Evolutionary conservation across 1,140 invertebrate species (phyloP), one percentile per base, ranked within the genome.

Genomic region (Carposina sasakii): DNA sequence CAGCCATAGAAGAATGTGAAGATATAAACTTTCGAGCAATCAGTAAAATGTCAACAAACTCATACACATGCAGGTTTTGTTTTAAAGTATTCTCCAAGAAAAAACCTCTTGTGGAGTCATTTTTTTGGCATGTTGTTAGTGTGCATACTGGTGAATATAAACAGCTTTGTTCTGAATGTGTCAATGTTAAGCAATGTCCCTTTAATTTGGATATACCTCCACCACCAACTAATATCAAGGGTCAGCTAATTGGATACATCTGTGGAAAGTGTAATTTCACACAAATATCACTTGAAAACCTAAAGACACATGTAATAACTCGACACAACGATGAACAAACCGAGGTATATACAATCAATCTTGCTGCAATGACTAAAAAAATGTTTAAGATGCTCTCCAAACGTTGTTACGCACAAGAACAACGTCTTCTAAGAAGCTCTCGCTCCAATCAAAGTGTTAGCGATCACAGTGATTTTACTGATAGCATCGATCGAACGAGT

Each of bases 111-210:
- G 51, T 84, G 31, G 78, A 88, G 60, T 68, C 75, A 10, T 90
- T 91, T 57, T 91, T 89, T 60, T 90, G 91, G 62, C 91, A 93
- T 58, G 57, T 86, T 21, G 86, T 91, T 12, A 88, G 88, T n/a
- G 85, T 75, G 37, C 92, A 93, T 49, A 93, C 91, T 0, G 92
- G 92, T 0, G 92, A 93, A 70, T 92, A 91, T 64, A 85, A 90
- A 41, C 88, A 88, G 49, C 60, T 66, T 2, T 93, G 91, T 72
- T 78, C 76, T 5, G 68, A 84, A 24, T 93, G 91, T 58, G 36
- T 39, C 3, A 60, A 70, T 50, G 48, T 34, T 4, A 53, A 45
- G 1, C 46, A 42, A 15, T 82, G 76, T 39, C 59, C 68, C 24
- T 73, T 69, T 43, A 63, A 64, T 39, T 60, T 81, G 41, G 76